These are phyloP conservation scores for Cladorhizidae sp. DNA, from an alignment of 37 sponge, comb jelly and placozoan genomes.

Conservation along the genomic window DNA sequence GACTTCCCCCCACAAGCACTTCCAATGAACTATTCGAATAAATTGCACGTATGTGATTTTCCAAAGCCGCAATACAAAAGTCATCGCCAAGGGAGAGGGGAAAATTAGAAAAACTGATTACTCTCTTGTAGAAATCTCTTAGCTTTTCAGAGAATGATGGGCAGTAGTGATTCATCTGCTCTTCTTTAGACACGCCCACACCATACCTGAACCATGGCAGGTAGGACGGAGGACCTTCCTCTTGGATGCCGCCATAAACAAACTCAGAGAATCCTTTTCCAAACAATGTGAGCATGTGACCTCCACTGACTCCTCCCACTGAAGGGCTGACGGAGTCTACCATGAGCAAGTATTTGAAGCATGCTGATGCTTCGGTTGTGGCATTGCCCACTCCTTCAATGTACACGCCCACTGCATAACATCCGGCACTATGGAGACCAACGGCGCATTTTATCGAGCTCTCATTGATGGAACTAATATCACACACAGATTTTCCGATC, in stretches of 20 bases:
- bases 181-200: constrained; percentile 9
- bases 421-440: constrained; percentile 30
- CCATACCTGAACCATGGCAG: constrained; percentile 37
- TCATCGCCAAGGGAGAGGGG: neutral
- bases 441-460: constrained; percentile 43
- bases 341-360: constrained; percentile 52
- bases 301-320: constrained; percentile 58
- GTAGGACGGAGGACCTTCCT: neutral
- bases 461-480: constrained; percentile 23
- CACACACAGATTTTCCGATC: constrained; percentile 40
- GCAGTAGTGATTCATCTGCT: neutral
- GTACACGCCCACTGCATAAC: constrained; percentile 18
- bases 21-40: neutral
- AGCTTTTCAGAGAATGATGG: neutral
- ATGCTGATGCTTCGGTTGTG: constrained; percentile 2
- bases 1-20: constrained; percentile 33
- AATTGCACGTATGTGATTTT: neutral
- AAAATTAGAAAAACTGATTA: neutral
- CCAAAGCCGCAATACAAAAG: neutral
- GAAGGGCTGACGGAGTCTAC: constrained; percentile 33
- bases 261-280: constrained; percentile 60
- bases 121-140: neutral
- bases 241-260: too few species aligned
- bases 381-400: constrained; percentile 24
- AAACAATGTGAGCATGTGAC: constrained; percentile 39